Evolutionary conservation across 2,888 invertebrate genomes (phyloP), one percentile per base, ranked within the genome.

Genomic region (Amphipyra tragopoginis): DNA sequence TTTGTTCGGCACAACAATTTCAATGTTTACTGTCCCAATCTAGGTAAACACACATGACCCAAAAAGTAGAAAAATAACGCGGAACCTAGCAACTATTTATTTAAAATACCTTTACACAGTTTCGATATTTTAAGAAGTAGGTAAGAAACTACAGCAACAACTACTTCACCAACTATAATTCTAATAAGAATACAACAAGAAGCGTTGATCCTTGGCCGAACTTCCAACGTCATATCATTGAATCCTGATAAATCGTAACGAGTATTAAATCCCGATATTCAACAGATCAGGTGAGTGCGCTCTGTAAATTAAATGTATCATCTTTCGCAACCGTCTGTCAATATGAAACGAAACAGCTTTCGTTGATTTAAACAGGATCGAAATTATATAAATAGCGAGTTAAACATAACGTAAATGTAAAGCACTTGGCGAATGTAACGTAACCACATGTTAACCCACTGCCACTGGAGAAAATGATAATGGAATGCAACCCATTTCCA

Each of bases 301-400:
- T 36, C 45, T 43, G 51, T 61, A 61, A 56, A 67, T 65, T 59
- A 55, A 54, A 72, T 33, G 54, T 54, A 73, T 68, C 57, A 57
- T 63, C 48, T 74, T 68, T 74, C 55, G 74, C 60, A 72, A 70
- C 59, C 51, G 15, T 58, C 57, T 65, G 58, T 61, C 74, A 69
- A 73, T 69, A 48, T 57, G 70, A 73, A 56, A 60, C 14, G 39
- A 69, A 73, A 54, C 70, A 75, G 69, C 56, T 53, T 53, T 72
- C 54, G 58, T 63, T 62, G 54, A 72, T 60, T 63, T 14, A 65
- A 60, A 74, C 60, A 63, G 49, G 49, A 64, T 62, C 33, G 14
- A 51, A 43, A 57, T 58, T 44, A 52, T 75, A 72, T 73, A 63
- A 73, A 77, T 77, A 77, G 47, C 45, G 9, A 55, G 34, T 64